These are phyloP conservation scores for Melanotaenia pygmaea DNA, from an alignment of 2,797 vertebrate species.

Conservation along the genomic window DNA sequence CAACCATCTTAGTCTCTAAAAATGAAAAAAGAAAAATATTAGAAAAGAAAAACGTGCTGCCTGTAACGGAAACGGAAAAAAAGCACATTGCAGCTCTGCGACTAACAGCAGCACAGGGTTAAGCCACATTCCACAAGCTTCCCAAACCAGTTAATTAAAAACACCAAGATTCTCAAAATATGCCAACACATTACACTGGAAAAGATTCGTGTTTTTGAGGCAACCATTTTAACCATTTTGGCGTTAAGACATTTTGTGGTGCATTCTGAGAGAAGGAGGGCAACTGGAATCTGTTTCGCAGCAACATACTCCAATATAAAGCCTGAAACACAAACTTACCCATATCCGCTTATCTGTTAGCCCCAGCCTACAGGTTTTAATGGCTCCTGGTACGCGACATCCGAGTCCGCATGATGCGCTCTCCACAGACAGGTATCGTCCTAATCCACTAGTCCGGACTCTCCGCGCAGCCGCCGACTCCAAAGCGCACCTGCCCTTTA, in stretches of 20 bases:
- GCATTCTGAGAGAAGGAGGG: constrained; percentile 7
- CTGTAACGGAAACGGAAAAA: constrained; percentile 25
- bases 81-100: constrained; percentile 67
- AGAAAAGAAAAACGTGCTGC: constrained; percentile 16
- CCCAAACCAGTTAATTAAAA: constrained; percentile 33
- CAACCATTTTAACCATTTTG: constrained; percentile 6
- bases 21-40: neutral
- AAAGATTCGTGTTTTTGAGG: constrained; percentile 4
- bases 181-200: constrained; percentile 3
- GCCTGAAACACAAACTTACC: constrained; percentile 73
- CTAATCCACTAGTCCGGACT: constrained; percentile 72
- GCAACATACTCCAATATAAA: constrained; percentile 19
- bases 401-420: constrained; percentile 83
- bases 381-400: constrained; percentile 78
- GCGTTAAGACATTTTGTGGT: constrained; percentile 8
- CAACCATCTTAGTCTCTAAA: constrained; percentile 21
- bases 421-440: constrained; percentile 76
- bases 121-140: constrained; percentile 56
- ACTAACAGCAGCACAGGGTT: constrained; percentile 50
- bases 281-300: constrained; percentile 11
- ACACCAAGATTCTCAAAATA: neutral
- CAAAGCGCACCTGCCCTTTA: constrained; percentile 75
- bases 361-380: constrained; percentile 82
- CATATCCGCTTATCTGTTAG: constrained; percentile 82
- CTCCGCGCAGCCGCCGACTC: constrained; percentile 76